Conservation (phyloP, 2,888 invertebrate species). For the Ichneumoninae sp. region DNA sequence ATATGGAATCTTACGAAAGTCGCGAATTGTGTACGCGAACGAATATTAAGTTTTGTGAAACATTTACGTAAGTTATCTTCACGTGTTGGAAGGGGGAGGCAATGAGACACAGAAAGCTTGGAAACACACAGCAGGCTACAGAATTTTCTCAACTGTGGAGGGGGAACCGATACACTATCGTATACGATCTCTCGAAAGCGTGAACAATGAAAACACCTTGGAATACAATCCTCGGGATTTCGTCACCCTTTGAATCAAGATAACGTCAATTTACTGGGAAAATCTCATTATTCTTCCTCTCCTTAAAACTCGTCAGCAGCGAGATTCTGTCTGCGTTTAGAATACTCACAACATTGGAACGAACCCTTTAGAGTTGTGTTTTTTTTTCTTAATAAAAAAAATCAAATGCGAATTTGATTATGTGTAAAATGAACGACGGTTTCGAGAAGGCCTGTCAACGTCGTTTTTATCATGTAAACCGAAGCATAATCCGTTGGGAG, state of each 20-base stretch:
- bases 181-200: conserved; percentile 37
- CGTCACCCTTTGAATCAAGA: conserved; percentile 16
- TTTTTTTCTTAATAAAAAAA: neutral
- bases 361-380: conserved; percentile 1
- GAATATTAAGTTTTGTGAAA: conserved; percentile 28
- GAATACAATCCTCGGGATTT: neutral
- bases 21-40: conserved; percentile 25
- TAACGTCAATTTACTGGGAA: conserved; percentile 12
- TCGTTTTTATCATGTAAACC: neutral
- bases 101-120: conserved; percentile 63
- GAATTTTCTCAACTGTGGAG: conserved; percentile 57
- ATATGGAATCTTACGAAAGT: conserved; percentile 17
- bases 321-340: conserved; percentile 28
- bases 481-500: conserved; percentile 14
- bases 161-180: conserved; percentile 39
- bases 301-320: conserved; percentile 2
- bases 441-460: neutral
- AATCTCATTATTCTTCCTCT: neutral
- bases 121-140: conserved; percentile 67
- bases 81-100: neutral
- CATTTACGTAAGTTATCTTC: conserved; percentile 44
- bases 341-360: conserved; percentile 8
- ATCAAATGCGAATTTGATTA: conserved; percentile 15
- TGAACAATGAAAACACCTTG: conserved; percentile 19
- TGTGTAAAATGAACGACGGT: neutral